These are phyloP conservation scores for Hylomyscus alleni DNA, from an alignment of 2,797 vertebrate genomes.

Conservation along the genomic window DNA sequence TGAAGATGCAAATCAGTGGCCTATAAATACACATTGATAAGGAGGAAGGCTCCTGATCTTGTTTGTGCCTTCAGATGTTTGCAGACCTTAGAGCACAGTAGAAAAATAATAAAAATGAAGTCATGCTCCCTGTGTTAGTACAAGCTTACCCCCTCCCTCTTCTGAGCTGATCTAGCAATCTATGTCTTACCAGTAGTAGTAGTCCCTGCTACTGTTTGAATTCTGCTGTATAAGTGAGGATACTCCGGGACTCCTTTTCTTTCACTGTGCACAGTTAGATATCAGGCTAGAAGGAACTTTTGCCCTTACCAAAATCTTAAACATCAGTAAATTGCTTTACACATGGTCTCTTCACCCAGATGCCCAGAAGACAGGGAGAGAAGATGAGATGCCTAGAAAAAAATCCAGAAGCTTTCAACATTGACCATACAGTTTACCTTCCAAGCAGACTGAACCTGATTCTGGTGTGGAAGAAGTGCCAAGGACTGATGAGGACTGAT, in stretches of 20 bases:
- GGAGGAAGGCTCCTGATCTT: conserved; percentile 7
- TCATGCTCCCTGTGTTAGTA: neutral
- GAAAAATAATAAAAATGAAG: conserved; percentile 52
- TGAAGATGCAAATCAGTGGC: neutral
- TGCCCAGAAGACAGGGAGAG: neutral
- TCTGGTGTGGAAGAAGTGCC: neutral
- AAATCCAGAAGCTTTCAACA: conserved; percentile 24
- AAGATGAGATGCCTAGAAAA: neutral
- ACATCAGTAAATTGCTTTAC: conserved; percentile 4
- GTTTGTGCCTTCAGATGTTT: neutral
- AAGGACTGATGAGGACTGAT: conserved; percentile 37
- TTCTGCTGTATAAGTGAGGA: conserved; percentile 23
- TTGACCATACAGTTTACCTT: neutral
- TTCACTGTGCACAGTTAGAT: neutral
- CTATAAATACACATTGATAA: conserved; percentile 36
- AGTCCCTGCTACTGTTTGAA: neutral
- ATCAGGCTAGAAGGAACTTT: neutral
- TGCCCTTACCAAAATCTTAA: conserved; percentile 36
- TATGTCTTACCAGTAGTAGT: neutral
- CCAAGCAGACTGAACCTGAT: neutral
- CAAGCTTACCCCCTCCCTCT: neutral
- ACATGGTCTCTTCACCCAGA: neutral
- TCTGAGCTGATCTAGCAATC: neutral
- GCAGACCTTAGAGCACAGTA: neutral
- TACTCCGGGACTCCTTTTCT: neutral